Conservation (phyloP, 2,888 invertebrate species). For the Spodoptera exigua region DNA sequence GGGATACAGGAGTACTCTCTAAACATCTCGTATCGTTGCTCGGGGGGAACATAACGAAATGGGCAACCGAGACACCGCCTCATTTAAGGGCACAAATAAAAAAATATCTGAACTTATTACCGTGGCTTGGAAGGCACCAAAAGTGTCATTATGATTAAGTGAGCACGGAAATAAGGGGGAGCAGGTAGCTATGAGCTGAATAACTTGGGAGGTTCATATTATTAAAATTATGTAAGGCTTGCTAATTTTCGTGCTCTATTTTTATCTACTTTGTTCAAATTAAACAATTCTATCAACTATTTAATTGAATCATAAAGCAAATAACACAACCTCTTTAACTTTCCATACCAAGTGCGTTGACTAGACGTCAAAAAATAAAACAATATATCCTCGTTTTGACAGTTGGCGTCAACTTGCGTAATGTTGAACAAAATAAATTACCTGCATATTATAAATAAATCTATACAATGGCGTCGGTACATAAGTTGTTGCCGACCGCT, state of each 20-base stretch:
- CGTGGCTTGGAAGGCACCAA: conserved; percentile 60
- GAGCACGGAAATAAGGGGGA: conserved; percentile 58
- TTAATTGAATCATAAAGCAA: background rate
- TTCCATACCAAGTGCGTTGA: background rate
- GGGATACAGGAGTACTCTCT: conserved; percentile 68
- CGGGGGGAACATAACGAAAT: conserved; percentile 78
- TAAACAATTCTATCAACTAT: background rate
- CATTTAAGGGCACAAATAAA: conserved; percentile 75
- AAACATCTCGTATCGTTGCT: conserved; percentile 73
- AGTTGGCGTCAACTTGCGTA: conserved; percentile 2
- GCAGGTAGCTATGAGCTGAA: conserved; percentile 43
- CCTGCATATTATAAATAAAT: conserved; percentile 6
- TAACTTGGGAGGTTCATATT: conserved; percentile 34
- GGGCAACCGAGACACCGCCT: conserved; percentile 76
- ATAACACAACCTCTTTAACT: too few relatives aligned
- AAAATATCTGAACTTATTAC: conserved; percentile 72
- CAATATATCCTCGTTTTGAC: conserved; percentile 18
- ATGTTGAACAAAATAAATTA: background rate
- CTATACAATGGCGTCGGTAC: conserved; percentile 76
- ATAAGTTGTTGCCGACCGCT: conserved; percentile 66
- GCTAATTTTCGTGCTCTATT: conserved; percentile 34
- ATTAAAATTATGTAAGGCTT: conserved; percentile 35
- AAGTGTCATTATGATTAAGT: conserved; percentile 68
- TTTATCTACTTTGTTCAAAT: conserved; percentile 18
- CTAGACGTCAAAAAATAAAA: background rate